Conservation (phyloP, 2,888 invertebrate genomes). For the Rotaria socialis region DNA sequence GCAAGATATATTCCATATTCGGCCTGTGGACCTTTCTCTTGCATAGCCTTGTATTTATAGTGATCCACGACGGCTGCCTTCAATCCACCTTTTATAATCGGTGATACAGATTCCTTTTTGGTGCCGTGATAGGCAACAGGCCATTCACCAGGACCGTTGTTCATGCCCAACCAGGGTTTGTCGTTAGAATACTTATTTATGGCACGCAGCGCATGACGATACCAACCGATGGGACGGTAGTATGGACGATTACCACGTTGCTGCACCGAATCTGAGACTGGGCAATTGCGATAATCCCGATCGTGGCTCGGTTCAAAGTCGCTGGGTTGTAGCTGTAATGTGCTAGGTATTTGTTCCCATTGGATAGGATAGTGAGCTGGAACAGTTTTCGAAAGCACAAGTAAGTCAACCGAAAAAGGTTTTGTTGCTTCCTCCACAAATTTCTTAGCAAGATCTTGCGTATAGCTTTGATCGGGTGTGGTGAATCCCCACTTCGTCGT, state of each 20-base stretch:
- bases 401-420: neutral
- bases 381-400: neutral
- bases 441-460: too few species aligned
- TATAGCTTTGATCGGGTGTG: too few species aligned
- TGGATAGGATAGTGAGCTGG: neutral
- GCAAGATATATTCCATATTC: too few species aligned
- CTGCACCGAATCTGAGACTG: neutral
- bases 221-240: neutral
- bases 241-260: neutral
- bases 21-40: too few species aligned
- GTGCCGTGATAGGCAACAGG: neutral
- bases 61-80: too few species aligned
- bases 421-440: neutral
- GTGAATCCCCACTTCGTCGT: neutral
- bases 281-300: neutral
- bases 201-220: neutral
- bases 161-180: neutral
- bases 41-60: too few species aligned
- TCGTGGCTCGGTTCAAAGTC: neutral
- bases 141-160: neutral
- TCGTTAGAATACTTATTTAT: neutral
- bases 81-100: too few species aligned
- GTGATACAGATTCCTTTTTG: neutral
- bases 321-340: neutral
- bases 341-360: neutral